Conservation (phyloP, 2,888 invertebrate species). For the Caenorhabditis auriculariae region DNA sequence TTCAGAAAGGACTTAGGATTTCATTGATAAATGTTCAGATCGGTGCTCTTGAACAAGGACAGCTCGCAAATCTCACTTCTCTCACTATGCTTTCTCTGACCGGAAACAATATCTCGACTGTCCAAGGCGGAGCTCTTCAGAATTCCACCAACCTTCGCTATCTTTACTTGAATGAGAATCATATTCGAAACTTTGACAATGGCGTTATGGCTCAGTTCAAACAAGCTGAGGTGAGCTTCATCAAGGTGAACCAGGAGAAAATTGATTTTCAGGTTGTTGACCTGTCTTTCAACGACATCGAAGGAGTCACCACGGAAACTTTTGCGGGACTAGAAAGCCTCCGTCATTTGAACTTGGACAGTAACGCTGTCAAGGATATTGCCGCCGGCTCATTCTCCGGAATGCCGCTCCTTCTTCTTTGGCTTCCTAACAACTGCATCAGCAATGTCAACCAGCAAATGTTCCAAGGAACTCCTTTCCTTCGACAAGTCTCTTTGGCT, state of each 20-base stretch:
- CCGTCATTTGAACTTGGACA: slow-evolving; percentile 63
- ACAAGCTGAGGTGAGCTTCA: slow-evolving; percentile 40
- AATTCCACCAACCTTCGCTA: slow-evolving; percentile 58
- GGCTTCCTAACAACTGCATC: slow-evolving; percentile 63
- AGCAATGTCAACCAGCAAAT: slow-evolving; percentile 48
- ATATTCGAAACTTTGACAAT: slow-evolving; percentile 68
- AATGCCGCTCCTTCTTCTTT: slow-evolving; percentile 62
- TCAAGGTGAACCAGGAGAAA: not conserved
- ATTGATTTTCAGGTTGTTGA: slow-evolving; percentile 52
- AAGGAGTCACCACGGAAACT: slow-evolving; percentile 47
- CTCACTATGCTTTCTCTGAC: slow-evolving; percentile 59
- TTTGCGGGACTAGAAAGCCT: slow-evolving; percentile 60
- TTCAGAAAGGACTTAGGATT: not conserved
- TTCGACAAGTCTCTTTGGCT: slow-evolving; percentile 62
- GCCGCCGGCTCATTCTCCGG: slow-evolving; percentile 61
- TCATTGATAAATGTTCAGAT: slow-evolving; percentile 38
- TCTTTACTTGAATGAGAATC: slow-evolving; percentile 62
- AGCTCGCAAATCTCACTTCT: slow-evolving; percentile 51
- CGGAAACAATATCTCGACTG: slow-evolving; percentile 58
- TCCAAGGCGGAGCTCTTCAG: slow-evolving; percentile 57
- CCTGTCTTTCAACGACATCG: slow-evolving; percentile 61
- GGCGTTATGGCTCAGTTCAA: slow-evolving; percentile 74
- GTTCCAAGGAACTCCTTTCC: slow-evolving; percentile 62
- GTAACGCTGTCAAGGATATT: slow-evolving; percentile 56
- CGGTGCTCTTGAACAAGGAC: slow-evolving; percentile 36